phyloP scores from a whole-genome alignment of 2,797 vertebrate species.

The Hemitrygon akajei region DNA sequence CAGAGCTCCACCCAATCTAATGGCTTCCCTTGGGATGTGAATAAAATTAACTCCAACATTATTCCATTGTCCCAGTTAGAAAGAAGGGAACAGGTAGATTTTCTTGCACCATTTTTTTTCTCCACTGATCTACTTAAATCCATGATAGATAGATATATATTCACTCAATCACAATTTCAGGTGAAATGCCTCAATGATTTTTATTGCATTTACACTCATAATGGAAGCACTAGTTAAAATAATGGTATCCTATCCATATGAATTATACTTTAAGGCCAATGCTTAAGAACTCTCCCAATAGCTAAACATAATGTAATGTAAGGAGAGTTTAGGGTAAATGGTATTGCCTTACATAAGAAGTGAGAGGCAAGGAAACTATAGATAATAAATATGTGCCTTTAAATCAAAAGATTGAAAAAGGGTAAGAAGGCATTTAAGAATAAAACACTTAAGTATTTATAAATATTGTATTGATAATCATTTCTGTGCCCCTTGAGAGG shows the following conservation, averaged over 20 bases:
- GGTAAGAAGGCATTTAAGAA: neutral
- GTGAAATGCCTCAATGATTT: neutral
- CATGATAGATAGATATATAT: neutral
- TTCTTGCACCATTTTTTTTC: neutral
- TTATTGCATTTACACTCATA: too few relatives aligned
- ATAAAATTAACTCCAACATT: neutral
- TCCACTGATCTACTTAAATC: neutral
- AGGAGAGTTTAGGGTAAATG: neutral
- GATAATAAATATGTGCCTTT: neutral
- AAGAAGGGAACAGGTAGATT: neutral
- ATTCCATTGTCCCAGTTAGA: neutral
- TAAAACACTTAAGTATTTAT: neutral
- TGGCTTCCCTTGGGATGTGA: too few relatives aligned
- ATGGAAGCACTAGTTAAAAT: too few relatives aligned
- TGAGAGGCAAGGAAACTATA: neutral
- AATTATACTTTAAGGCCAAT: neutral
- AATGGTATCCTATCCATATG: too few relatives aligned
- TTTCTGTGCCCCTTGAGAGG: neutral
- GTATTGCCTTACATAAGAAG: neutral
- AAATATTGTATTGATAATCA: neutral
- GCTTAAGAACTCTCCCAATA: neutral
- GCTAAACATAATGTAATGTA: neutral
- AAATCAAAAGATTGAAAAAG: neutral
- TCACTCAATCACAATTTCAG: too few relatives aligned
- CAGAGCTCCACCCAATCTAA: too few relatives aligned